Conservation (phyloP, 2,888 invertebrate genomes). For the Platyscelio sp. region DNA sequence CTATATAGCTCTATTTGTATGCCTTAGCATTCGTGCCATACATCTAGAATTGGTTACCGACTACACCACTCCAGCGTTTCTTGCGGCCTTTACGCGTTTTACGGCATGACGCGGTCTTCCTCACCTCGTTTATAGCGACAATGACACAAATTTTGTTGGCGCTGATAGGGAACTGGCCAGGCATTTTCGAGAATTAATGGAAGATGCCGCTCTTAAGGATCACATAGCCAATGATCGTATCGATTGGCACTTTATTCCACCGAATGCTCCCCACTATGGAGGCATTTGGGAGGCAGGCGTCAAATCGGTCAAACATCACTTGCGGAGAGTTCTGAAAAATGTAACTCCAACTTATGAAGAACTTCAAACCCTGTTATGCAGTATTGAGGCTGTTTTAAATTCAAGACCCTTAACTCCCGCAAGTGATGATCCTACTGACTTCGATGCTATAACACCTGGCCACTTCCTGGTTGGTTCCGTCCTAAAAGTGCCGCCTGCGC, state of each 20-base stretch:
- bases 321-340: background rate
- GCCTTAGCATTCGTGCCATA: background rate
- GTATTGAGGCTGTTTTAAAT: slow-evolving; percentile 8
- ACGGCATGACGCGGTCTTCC: background rate
- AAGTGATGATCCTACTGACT: background rate
- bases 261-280: background rate
- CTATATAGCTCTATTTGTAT: background rate
- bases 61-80: slow-evolving; percentile 2
- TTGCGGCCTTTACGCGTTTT: background rate
- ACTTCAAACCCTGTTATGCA: slow-evolving; percentile 1
- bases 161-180: background rate
- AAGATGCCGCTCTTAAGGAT: background rate
- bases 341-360: slow-evolving; percentile 9
- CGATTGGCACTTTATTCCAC: background rate
- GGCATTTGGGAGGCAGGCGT: slow-evolving; percentile 20
- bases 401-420: background rate
- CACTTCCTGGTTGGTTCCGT: slow-evolving; percentile 9
- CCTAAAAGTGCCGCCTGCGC: background rate
- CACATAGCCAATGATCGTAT: background rate
- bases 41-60: background rate
- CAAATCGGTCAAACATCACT: background rate
- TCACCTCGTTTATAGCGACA: background rate
- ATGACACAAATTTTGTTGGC: background rate
- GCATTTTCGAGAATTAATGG: background rate
- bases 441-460: background rate